Evolutionary conservation across 2,888 invertebrate genomes (phyloP).

Genomic region (Slavum lentiscoides): DNA sequence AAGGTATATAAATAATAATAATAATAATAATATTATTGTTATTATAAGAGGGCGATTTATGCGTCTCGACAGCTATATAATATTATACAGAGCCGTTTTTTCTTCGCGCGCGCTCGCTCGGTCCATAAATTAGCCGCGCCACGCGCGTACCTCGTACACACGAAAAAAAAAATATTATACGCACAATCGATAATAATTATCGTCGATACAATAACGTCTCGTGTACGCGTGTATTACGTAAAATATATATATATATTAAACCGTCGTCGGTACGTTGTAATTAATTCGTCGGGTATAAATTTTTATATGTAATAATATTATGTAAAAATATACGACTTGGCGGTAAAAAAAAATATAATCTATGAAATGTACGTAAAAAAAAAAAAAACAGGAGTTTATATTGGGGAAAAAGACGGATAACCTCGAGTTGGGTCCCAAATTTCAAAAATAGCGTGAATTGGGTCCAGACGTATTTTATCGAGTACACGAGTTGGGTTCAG

Average conservation of each 20-base stretch:
- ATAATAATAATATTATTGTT: neutral
- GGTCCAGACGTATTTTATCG: too few species aligned
- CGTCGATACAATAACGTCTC: neutral
- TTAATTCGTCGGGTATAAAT: constrained; percentile 15
- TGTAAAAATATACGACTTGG: neutral
- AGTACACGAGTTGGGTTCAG: too few species aligned
- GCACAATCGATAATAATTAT: constrained; percentile 36
- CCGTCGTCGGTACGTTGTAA: constrained; percentile 5
- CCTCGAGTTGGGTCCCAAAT: too few species aligned
- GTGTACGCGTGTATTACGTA: too few species aligned
- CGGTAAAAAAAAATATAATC: neutral
- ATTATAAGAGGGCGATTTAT: constrained; percentile 37
- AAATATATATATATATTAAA: too few species aligned
- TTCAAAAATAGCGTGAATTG: too few species aligned
- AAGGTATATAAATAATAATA: too few species aligned
- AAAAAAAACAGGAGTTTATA: too few species aligned
- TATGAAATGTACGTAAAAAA: too few species aligned
- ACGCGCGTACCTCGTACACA: neutral
- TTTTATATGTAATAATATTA: neutral
- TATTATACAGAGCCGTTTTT: too few species aligned
- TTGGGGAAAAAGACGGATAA: too few species aligned
- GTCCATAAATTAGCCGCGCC: constrained; percentile 24
- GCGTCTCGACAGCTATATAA: constrained; percentile 5
- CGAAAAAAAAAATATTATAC: neutral
- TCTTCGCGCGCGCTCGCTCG: too few species aligned